A percentile compares a stretch with the other conserved stretches of the same genome.
phyloP scores from a whole-genome alignment of 2,888 invertebrate genomes.

The Nomada ruficornis region DNA sequence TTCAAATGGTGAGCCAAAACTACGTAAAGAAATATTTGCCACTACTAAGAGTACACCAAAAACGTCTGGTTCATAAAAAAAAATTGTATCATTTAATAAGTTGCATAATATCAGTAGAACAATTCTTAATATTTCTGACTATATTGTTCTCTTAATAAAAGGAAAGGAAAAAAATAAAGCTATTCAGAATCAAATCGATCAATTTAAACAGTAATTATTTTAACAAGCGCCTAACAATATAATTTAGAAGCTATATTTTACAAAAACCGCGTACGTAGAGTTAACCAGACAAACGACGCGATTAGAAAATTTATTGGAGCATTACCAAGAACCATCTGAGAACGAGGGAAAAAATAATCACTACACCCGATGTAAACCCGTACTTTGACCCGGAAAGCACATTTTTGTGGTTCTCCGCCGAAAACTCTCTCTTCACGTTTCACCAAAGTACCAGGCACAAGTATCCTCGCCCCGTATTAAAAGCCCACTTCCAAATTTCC shows the following conservation, averaged over 20 bases:
- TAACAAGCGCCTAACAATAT: no score
- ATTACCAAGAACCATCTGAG: background rate
- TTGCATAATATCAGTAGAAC: no score
- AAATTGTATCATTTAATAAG: no score
- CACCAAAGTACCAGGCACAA: background rate
- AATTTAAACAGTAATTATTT: no score
- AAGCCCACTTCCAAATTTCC: background rate
- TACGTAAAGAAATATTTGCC: no score
- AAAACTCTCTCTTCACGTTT: background rate
- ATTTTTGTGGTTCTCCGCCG: background rate
- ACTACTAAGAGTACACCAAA: no score
- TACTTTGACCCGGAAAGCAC: background rate
- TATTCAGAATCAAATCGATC: no score
- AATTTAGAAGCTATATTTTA: no score
- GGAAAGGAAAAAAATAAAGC: no score
- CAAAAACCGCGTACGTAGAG: background rate
- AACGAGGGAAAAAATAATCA: slow-evolving; percentile 1
- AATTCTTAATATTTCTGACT: no score
- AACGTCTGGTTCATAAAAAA: no score
- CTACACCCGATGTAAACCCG: background rate
- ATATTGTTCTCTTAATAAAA: no score
- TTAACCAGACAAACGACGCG: background rate
- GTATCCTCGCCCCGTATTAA: background rate
- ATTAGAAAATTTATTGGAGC: slow-evolving; percentile 32
- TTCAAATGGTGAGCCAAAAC: background rate